These are phyloP conservation scores for Eueremaeus valkanovi DNA, from an alignment of 2,888 invertebrate species.

Conservation along the genomic window DNA sequence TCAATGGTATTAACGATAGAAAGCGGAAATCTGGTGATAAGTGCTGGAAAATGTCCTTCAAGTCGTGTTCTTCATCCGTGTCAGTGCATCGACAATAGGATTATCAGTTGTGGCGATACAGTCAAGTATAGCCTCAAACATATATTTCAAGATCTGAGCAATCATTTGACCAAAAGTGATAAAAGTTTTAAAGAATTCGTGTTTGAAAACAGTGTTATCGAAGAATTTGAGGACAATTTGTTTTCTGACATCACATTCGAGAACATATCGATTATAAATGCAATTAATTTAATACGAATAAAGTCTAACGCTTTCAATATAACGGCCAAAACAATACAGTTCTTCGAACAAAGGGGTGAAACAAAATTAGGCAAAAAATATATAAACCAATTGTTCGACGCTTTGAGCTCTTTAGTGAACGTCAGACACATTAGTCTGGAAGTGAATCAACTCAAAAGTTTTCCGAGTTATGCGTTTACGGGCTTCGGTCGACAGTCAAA, in stretches of 20 bases:
- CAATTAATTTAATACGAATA: not conserved
- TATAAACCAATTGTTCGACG: slow-evolving; percentile 33
- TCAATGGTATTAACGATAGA: not conserved
- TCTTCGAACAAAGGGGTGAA: slow-evolving; percentile 23
- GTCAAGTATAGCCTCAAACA: slow-evolving; percentile 33
- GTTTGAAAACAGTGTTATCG: slow-evolving; percentile 21
- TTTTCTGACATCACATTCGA: slow-evolving; percentile 34
- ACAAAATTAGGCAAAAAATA: slow-evolving; percentile 8
- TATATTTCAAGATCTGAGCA: slow-evolving; percentile 28
- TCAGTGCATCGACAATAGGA: slow-evolving; percentile 27
- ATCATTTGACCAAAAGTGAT: slow-evolving; percentile 7
- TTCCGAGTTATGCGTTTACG: slow-evolving; percentile 6
- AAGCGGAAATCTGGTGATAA: not conserved
- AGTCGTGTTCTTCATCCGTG: slow-evolving; percentile 25
- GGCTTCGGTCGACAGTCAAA: not conserved
- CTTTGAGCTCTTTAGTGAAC: slow-evolving; percentile 35
- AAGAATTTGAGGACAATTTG: slow-evolving; percentile 30
- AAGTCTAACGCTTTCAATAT: slow-evolving; percentile 19
- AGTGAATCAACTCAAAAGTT: not conserved
- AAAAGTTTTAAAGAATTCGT: slow-evolving; percentile 30
- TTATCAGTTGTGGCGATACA: slow-evolving; percentile 30
- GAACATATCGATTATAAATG: slow-evolving; percentile 32
- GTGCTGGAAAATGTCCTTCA: slow-evolving; percentile 31
- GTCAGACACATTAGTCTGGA: slow-evolving; percentile 33
- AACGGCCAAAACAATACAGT: not conserved